Evolutionary conservation across 1,140 invertebrate species (phyloP).

Genomic region (Harlomillsia oculata): DNA sequence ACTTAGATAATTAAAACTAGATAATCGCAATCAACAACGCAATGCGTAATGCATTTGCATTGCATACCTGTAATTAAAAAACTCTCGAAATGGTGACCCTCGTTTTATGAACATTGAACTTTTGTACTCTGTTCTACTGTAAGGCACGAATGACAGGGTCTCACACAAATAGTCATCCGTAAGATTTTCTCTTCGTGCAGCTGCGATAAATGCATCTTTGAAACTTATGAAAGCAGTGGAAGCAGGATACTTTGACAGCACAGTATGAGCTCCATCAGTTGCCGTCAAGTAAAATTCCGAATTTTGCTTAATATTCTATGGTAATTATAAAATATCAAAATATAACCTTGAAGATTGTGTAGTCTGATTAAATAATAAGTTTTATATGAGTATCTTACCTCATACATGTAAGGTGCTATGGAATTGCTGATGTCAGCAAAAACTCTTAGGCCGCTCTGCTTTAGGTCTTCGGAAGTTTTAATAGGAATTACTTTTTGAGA

Average conservation of each 20-base stretch:
- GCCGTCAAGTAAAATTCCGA: too few species aligned
- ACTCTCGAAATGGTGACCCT: slow-evolving; percentile 3
- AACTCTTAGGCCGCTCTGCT: not conserved
- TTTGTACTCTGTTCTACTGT: slow-evolving; percentile 5
- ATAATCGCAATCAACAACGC: not conserved
- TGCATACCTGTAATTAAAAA: slow-evolving; percentile 2
- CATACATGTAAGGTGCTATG: not conserved
- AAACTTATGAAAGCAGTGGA: slow-evolving; percentile 3
- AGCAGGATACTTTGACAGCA: not conserved
- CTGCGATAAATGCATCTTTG: not conserved
- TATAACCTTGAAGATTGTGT: too few species aligned
- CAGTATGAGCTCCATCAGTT: not conserved
- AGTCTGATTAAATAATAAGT: too few species aligned
- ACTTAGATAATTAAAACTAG: not conserved
- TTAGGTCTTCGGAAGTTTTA: not conserved
- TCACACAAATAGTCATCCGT: not conserved
- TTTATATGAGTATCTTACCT: too few species aligned
- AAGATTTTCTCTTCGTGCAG: not conserved
- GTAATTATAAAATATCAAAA: too few species aligned
- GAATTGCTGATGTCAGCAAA: not conserved
- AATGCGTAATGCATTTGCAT: not conserved
- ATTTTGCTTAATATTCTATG: too few species aligned
- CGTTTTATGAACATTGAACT: slow-evolving; percentile 12
- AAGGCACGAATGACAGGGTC: not conserved
- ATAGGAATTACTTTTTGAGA: slow-evolving; percentile 20